phyloP scores from a whole-genome alignment of 2,888 invertebrate species.

The Abrostola triplasia region DNA sequence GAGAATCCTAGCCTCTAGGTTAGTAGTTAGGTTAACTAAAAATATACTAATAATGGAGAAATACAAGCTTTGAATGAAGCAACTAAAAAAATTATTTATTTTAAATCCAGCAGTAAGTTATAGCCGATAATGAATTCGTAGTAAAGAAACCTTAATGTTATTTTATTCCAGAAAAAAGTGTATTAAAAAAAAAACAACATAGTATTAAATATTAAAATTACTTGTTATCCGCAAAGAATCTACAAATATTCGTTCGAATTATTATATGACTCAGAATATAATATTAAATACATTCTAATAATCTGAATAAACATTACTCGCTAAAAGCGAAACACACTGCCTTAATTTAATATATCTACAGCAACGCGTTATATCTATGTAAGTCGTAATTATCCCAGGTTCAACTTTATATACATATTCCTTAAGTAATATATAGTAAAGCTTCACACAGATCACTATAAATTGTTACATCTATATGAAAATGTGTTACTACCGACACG shows the following conservation, averaged over 20 bases:
- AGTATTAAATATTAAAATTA: not conserved
- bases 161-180: not conserved
- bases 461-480: conserved; percentile 54
- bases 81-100: too few species aligned
- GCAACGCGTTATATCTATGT: conserved; percentile 78
- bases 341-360: conserved; percentile 61
- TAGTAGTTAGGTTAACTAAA: not conserved
- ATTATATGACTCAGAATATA: conserved; percentile 25
- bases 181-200: not conserved
- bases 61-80: too few species aligned
- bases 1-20: conserved; percentile 27
- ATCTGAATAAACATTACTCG: conserved; percentile 44
- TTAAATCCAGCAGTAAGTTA: too few species aligned
- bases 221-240: conserved; percentile 11
- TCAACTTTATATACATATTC: conserved; percentile 81
- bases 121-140: too few species aligned
- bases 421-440: conserved; percentile 79
- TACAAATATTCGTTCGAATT: conserved; percentile 31
- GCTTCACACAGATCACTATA: conserved; percentile 79
- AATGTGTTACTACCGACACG: conserved; percentile 45
- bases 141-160: too few species aligned
- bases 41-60: not conserved
- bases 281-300: conserved; percentile 31
- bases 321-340: conserved; percentile 58
- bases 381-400: conserved; percentile 88